Evolutionary conservation across 1,140 invertebrate genomes (phyloP).

Genomic region (Anoplophora glabripennis): DNA sequence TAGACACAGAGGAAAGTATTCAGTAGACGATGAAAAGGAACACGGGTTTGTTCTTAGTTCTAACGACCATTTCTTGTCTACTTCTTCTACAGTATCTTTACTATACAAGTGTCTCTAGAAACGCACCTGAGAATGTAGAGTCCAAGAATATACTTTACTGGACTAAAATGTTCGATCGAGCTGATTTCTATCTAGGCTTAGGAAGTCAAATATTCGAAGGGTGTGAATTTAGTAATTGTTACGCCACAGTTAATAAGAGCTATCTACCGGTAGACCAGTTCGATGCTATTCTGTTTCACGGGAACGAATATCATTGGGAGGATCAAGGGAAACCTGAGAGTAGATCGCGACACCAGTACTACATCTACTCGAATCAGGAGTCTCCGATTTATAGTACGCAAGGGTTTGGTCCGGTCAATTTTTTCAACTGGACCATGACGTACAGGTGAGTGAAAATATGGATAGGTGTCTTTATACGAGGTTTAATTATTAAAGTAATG

Average conservation of each 20-base stretch:
- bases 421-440: conserved; percentile 26
- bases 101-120: not conserved
- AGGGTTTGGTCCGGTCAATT: conserved; percentile 1
- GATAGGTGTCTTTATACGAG: not conserved
- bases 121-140: no score
- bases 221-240: conserved; percentile 22
- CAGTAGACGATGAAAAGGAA: no score
- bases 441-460: conserved; percentile 6
- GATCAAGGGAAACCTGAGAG: conserved; percentile 11
- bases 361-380: conserved; percentile 23
- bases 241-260: conserved; percentile 15
- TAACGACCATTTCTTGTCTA: no score
- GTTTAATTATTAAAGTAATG: no score
- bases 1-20: no score
- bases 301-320: conserved; percentile 4
- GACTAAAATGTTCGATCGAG: conserved; percentile 21
- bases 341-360: conserved; percentile 17
- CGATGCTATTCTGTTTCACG: conserved; percentile 26
- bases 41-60: no score
- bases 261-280: conserved; percentile 13
- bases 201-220: conserved; percentile 23
- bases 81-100: not conserved
- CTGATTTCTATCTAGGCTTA: conserved; percentile 16
- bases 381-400: conserved; percentile 15
- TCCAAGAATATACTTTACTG: conserved; percentile 20